phyloP scores from a whole-genome alignment of 2,888 invertebrate genomes.

The Pemphredon lugubris region DNA sequence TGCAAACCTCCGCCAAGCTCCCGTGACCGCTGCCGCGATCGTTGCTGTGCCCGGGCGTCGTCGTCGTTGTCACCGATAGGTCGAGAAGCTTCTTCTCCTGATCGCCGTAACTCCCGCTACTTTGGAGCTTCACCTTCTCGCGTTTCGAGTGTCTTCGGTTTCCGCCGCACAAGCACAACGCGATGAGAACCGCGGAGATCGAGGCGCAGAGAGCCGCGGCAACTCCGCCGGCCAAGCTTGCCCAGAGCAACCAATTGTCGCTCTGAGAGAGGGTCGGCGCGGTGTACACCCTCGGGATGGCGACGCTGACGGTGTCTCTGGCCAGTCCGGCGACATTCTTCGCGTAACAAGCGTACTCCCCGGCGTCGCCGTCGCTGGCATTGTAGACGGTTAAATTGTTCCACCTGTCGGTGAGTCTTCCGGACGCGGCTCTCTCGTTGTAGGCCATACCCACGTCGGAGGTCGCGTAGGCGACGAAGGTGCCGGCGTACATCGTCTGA shows the following conservation, averaged over 20 bases:
- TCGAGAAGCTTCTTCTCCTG: slow-evolving; percentile 94
- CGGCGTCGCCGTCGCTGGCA: slow-evolving; percentile 90
- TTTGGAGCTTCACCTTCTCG: slow-evolving; percentile 87
- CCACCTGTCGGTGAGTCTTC: slow-evolving; percentile 83
- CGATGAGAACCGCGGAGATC: slow-evolving; percentile 84
- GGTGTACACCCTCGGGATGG: slow-evolving; percentile 87
- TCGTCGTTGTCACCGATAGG: slow-evolving; percentile 89
- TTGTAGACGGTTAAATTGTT: slow-evolving; percentile 91
- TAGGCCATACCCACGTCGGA: slow-evolving; percentile 38
- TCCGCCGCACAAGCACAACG: slow-evolving; percentile 82
- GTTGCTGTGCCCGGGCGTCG: slow-evolving; percentile 78
- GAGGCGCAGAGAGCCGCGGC: slow-evolving; percentile 85
- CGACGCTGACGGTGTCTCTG: slow-evolving; percentile 83
- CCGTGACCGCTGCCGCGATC: slow-evolving; percentile 71
- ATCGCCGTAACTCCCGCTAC: slow-evolving; percentile 92
- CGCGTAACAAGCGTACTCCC: slow-evolving; percentile 92
- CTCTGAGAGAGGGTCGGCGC: slow-evolving; percentile 89
- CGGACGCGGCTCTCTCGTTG: slow-evolving; percentile 22
- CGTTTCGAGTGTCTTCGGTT: slow-evolving; percentile 82
- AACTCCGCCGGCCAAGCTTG: slow-evolving; percentile 87
- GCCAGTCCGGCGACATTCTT: slow-evolving; percentile 84
- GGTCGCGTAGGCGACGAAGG: slow-evolving; percentile 44
- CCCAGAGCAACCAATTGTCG: slow-evolving; percentile 88
- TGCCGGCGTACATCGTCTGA: slow-evolving; percentile 64
- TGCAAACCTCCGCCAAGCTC: slow-evolving; percentile 73